phyloP scores from a whole-genome alignment of 2,888 invertebrate species.

The Drosophila macrospina region DNA sequence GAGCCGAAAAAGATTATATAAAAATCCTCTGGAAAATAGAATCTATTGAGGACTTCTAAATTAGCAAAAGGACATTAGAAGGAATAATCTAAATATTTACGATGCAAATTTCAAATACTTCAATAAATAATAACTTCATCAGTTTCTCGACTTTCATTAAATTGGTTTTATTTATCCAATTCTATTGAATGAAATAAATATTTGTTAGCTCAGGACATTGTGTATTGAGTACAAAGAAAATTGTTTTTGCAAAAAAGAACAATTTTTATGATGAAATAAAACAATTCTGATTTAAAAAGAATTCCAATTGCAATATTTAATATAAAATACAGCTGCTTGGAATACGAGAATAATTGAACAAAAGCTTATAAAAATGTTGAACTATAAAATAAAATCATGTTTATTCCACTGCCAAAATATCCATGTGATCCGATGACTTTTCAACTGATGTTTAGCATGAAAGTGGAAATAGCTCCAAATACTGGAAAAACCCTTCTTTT shows the following conservation, averaged over 20 bases:
- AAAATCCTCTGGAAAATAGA: not conserved
- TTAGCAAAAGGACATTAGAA: too few species aligned
- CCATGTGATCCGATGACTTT: conserved; percentile 1
- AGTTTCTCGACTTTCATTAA: not conserved
- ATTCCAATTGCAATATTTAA: not conserved
- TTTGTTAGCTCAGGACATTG: not conserved
- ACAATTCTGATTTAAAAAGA: not conserved
- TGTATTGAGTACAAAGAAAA: too few species aligned
- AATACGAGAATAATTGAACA: not conserved
- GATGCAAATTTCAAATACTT: not conserved
- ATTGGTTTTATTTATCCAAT: not conserved
- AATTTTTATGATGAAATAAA: not conserved
- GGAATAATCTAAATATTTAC: not conserved
- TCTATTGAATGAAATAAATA: not conserved
- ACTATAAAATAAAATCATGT: not conserved
- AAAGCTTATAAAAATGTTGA: conserved; percentile 1
- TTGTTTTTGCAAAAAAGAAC: not conserved
- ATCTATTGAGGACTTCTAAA: too few species aligned
- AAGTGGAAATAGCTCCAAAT: too few species aligned
- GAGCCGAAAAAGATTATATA: not conserved
- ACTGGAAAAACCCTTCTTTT: conserved; percentile 10
- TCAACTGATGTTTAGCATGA: conserved; percentile 5
- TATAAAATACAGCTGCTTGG: not conserved
- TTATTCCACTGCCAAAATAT: not conserved
- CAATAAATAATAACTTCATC: not conserved